phyloP scores from a whole-genome alignment of 2,888 invertebrate species.

The Resseliella maxima region DNA sequence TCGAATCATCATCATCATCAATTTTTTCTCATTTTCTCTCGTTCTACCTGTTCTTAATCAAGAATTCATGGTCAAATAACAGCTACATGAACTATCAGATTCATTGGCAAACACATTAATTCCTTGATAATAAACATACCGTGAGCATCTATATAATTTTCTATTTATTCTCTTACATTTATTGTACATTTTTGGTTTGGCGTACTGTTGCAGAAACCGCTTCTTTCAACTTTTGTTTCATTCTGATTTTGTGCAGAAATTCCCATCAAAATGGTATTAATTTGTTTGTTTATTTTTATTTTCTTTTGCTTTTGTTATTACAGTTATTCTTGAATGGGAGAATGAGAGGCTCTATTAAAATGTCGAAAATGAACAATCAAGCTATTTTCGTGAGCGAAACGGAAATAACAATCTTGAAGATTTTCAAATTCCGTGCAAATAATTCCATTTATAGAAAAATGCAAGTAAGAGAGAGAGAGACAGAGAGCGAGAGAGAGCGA shows the following conservation, averaged over 20 bases:
- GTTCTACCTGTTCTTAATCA: background rate
- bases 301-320: background rate
- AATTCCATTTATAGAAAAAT: too few relatives aligned
- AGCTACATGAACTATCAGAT: background rate
- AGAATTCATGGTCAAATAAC: background rate
- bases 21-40: too few relatives aligned
- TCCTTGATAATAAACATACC: background rate
- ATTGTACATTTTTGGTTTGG: background rate
- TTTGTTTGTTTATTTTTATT: background rate
- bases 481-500: background rate
- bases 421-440: too few relatives aligned
- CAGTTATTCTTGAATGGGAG: background rate
- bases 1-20: background rate
- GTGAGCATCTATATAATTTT: background rate
- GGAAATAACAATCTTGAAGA: background rate
- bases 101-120: background rate
- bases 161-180: background rate
- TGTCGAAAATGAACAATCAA: background rate
- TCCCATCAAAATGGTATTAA: constrained; percentile 11
- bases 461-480: too few relatives aligned
- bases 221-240: background rate
- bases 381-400: background rate
- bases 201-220: background rate
- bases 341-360: background rate
- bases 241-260: background rate